Evolutionary conservation across 2,113 vertebrate species (phyloP).

Genomic region (Ciconia stormi): DNA sequence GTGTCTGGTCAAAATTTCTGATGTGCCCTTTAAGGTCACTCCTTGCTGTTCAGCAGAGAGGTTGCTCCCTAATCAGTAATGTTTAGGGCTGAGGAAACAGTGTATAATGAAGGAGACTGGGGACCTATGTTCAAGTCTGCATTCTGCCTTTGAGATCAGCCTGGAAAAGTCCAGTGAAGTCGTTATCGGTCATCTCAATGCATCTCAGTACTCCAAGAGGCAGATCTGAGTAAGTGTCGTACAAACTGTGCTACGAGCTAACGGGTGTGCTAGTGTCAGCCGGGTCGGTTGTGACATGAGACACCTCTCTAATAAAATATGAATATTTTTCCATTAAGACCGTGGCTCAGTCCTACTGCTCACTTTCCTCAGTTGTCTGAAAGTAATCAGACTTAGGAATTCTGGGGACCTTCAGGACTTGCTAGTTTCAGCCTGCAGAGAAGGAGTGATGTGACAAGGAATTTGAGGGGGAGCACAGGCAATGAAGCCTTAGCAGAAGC

Average conservation of each 20-base stretch:
- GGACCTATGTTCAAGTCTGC: neutral
- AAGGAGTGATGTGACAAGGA: neutral
- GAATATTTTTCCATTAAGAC: neutral
- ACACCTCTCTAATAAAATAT: neutral
- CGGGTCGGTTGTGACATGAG: neutral
- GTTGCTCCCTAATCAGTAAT: neutral
- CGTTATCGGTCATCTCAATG: neutral
- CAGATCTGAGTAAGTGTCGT: neutral
- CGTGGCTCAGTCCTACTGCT: neutral
- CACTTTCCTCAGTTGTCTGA: neutral
- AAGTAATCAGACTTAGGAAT: neutral
- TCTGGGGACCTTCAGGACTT: neutral
- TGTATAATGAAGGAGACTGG: neutral
- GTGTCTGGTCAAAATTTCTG: neutral
- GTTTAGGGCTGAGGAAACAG: neutral
- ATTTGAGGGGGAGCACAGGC: neutral
- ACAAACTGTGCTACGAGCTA: neutral
- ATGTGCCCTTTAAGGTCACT: neutral
- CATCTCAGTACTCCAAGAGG: neutral
- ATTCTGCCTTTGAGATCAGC: neutral
- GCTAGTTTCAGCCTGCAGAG: neutral
- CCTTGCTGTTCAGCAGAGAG: neutral
- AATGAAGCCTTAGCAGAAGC: neutral
- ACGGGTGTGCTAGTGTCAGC: neutral
- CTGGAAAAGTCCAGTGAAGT: neutral